Evolutionary conservation across 2,113 vertebrate species (phyloP).

Genomic region (Narcine bancroftii): DNA sequence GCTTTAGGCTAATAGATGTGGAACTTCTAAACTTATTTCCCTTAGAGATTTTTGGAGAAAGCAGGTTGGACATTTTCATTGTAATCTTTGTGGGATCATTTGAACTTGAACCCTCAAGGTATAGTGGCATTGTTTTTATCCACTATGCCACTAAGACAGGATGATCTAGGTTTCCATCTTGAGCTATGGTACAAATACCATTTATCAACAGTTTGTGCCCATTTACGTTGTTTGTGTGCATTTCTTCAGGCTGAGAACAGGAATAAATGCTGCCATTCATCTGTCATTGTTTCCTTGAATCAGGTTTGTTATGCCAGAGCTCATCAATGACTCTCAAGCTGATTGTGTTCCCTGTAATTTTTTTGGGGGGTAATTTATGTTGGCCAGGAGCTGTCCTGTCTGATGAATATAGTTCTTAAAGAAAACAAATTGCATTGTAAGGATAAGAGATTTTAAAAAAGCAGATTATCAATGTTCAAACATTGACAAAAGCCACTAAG

Average conservation of each 20-base stretch:
- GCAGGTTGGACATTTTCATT: not conserved
- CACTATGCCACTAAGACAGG: not conserved
- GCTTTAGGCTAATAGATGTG: not conserved
- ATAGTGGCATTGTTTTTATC: not conserved
- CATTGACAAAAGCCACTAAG: not conserved
- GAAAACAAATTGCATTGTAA: not conserved
- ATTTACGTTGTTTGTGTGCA: not conserved
- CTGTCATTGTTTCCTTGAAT: not conserved
- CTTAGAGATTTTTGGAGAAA: not conserved
- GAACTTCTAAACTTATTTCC: constrained; percentile 8
- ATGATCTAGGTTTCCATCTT: not conserved
- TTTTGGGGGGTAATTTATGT: no score
- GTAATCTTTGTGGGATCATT: not conserved
- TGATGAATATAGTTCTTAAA: not conserved
- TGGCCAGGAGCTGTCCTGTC: not conserved
- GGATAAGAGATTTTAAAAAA: not conserved
- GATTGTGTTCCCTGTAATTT: not conserved
- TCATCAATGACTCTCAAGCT: not conserved
- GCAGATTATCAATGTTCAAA: not conserved
- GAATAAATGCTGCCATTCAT: not conserved
- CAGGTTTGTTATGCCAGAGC: not conserved
- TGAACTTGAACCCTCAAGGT: not conserved
- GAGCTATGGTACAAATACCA: not conserved
- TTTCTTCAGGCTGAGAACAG: not conserved
- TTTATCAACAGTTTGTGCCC: not conserved